A percentile compares a stretch with the other conserved stretches of the same genome.
Evolutionary conservation across 2,797 vertebrate species (phyloP).

Genomic region (Apogon talboti): DNA sequence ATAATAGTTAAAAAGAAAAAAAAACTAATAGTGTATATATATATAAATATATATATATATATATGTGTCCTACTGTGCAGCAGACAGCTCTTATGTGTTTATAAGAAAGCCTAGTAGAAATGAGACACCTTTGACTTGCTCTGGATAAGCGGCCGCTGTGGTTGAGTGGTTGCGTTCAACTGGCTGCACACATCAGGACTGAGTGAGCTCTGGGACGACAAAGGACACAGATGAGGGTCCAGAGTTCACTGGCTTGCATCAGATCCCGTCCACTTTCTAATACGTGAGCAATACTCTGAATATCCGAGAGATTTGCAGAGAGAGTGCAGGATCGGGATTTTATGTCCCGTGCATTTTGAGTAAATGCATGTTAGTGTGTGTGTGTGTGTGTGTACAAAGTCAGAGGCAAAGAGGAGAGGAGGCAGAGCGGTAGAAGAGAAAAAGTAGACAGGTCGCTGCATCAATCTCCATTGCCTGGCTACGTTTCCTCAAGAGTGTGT

Average conservation of each 20-base stretch:
- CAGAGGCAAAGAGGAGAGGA: neutral
- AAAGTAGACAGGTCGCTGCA: conserved; percentile 27
- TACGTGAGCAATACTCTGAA: conserved; percentile 4
- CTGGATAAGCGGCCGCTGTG: conserved; percentile 44
- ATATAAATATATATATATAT: neutral
- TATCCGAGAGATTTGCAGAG: conserved; percentile 27
- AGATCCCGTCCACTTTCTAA: conserved; percentile 35
- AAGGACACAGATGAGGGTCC: conserved; percentile 61
- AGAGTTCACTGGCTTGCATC: conserved; percentile 54
- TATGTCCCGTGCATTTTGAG: conserved; percentile 10
- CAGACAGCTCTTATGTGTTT: conserved; percentile 25
- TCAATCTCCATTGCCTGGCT: conserved; percentile 56
- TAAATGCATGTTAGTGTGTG: conserved; percentile 11
- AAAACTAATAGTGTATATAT: too few species aligned
- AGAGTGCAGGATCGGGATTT: neutral
- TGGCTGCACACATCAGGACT: conserved; percentile 71
- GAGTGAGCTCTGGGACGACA: conserved; percentile 40
- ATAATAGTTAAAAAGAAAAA: too few species aligned
- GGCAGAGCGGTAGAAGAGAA: conserved; percentile 15
- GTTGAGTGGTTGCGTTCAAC: conserved; percentile 52
- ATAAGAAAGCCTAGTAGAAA: conserved; percentile 28
- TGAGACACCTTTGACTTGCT: conserved; percentile 29
- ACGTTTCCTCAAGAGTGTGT: conserved; percentile 30
- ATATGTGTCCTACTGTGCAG: neutral
- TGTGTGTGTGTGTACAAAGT: neutral